These are phyloP conservation scores for Eupithecia subfuscata DNA, from an alignment of 2,888 invertebrate species.

Conservation along the genomic window DNA sequence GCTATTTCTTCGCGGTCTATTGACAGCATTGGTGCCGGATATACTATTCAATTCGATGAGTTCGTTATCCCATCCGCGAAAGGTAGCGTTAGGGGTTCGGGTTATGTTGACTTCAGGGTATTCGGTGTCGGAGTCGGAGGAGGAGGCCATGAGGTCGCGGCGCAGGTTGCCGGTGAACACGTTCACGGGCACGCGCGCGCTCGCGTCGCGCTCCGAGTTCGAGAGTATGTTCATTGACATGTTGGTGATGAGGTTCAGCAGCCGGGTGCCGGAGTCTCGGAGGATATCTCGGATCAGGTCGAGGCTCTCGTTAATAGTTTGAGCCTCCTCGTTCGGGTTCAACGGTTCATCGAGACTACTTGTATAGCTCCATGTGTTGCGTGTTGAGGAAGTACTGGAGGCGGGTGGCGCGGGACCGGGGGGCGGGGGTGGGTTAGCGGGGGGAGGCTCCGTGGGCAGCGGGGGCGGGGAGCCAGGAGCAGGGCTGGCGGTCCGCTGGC, in stretches of 20 bases:
- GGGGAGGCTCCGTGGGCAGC: constrained; percentile 37
- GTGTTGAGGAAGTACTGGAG: constrained; percentile 56
- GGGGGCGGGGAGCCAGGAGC: constrained; percentile 34
- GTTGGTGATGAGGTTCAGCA: constrained; percentile 77
- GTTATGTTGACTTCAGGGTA: constrained; percentile 75
- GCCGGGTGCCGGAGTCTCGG: constrained; percentile 76
- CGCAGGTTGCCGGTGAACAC: constrained; percentile 58
- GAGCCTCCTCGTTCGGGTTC: constrained; percentile 65
- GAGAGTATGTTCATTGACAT: constrained; percentile 75
- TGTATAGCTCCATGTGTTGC: constrained; percentile 38
- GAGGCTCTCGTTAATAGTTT: constrained; percentile 76
- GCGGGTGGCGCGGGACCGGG: constrained; percentile 41
- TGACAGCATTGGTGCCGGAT: background rate
- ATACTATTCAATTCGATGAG: constrained; percentile 34
- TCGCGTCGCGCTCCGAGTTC: constrained; percentile 58
- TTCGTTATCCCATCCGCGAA: constrained; percentile 56
- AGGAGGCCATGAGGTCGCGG: constrained; percentile 65
- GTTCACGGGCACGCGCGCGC: constrained; percentile 57
- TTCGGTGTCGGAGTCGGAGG: constrained; percentile 76
- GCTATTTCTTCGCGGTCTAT: constrained; percentile 16
- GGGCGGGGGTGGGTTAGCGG: constrained; percentile 44
- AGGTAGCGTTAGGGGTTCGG: constrained; percentile 70
- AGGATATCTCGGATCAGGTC: constrained; percentile 78
- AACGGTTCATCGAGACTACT: background rate
- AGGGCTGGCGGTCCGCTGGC: constrained; percentile 27